Evolutionary conservation across 2,888 invertebrate species (phyloP).

Genomic region (Nasonia oneida): DNA sequence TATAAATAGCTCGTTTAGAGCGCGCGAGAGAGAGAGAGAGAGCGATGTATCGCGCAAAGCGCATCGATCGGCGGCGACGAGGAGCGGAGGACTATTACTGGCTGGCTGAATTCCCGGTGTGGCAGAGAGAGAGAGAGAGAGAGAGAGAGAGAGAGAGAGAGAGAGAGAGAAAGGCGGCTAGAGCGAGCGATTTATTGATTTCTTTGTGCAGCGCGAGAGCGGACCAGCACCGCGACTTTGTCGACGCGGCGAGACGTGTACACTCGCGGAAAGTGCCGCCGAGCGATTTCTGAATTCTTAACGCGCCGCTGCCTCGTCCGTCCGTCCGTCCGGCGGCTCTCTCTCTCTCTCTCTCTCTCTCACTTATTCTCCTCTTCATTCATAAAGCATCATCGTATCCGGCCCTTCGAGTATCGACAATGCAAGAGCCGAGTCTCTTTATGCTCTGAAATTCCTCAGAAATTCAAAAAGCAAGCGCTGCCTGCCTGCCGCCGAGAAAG

Average conservation of each 20-base stretch:
- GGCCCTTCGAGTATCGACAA: slow-evolving; percentile 29
- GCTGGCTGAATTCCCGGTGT: neutral
- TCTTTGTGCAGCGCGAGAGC: slow-evolving; percentile 17
- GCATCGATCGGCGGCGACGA: slow-evolving; percentile 27
- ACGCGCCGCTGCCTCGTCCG: slow-evolving; percentile 42
- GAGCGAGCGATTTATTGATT: slow-evolving; percentile 53
- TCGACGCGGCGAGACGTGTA: neutral
- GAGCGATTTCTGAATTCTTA: slow-evolving; percentile 58
- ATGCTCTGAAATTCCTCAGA: slow-evolving; percentile 3
- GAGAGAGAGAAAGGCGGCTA: neutral
- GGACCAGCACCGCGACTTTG: slow-evolving; percentile 1
- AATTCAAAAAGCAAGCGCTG: slow-evolving; percentile 33
- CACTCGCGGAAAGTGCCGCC: slow-evolving; percentile 30
- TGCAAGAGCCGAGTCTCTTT: neutral
- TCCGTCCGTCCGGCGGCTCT: slow-evolving; percentile 3
- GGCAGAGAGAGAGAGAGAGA: neutral
- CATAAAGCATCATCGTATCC: slow-evolving; percentile 37
- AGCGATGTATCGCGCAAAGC: slow-evolving; percentile 45
- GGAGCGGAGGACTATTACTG: neutral
- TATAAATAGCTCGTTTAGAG: slow-evolving; percentile 61
- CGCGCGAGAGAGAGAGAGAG: neutral
- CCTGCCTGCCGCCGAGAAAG: neutral
- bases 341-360: neutral
- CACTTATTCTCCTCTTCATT: slow-evolving; percentile 33
- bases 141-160: neutral